Evolutionary conservation across 37 sponge, comb jelly and placozoan genomes (phyloP).

Genomic region (Spongia lamella): DNA sequence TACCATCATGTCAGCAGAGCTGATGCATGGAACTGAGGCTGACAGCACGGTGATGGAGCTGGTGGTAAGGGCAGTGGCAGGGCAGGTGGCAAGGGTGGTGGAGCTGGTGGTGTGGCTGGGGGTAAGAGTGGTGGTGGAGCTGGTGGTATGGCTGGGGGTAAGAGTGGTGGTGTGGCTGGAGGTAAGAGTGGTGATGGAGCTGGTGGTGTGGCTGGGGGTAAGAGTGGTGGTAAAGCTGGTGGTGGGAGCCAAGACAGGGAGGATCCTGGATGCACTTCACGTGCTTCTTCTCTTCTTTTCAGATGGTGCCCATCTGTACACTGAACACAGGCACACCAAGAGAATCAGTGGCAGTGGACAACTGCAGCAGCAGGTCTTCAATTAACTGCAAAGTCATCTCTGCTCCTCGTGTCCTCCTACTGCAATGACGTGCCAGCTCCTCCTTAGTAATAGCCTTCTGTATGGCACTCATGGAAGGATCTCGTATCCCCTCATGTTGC

Average conservation of each 20-base stretch:
- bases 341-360: slow-evolving; percentile 33
- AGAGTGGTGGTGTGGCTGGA: no score
- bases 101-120: no score
- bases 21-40: no score
- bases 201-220: no score
- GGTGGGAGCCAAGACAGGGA: slow-evolving; percentile 10
- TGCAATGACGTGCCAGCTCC: slow-evolving; percentile 47
- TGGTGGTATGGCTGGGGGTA: no score
- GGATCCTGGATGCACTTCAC: slow-evolving; percentile 37
- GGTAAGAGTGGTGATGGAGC: no score
- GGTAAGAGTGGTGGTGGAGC: no score
- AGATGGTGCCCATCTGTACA: slow-evolving; percentile 24
- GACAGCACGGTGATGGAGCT: no score
- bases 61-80: no score
- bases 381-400: slow-evolving; percentile 6
- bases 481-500: slow-evolving; percentile 14
- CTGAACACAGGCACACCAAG: slow-evolving; percentile 35
- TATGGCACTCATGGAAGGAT: slow-evolving; percentile 25
- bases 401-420: slow-evolving; percentile 16
- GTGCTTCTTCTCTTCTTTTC: slow-evolving; percentile 42
- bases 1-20: no score
- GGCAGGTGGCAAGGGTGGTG: no score
- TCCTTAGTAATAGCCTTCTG: slow-evolving; percentile 32
- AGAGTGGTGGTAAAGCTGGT: no score
- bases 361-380: slow-evolving; percentile 25